Evolutionary conservation across 35 echinoderm and acorn worm genomes (phyloP).

Genomic region (Anneissia japonica): DNA sequence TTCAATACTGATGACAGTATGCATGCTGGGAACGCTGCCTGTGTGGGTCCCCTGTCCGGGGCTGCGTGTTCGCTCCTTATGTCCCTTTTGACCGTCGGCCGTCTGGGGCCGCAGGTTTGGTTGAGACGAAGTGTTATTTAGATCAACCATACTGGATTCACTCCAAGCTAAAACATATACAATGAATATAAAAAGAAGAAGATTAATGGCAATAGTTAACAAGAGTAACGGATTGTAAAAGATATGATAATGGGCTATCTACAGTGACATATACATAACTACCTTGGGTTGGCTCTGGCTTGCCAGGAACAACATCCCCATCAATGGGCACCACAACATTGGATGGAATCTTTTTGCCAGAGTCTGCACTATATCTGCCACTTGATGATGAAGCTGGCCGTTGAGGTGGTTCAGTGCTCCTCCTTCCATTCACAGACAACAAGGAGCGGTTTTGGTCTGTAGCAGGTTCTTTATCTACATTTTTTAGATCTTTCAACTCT

Average conservation of each 20-base stretch:
- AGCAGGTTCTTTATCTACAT: neutral
- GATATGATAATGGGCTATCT: no score
- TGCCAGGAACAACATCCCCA: neutral
- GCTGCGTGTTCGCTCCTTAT: constrained; percentile 23
- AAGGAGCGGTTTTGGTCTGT: neutral
- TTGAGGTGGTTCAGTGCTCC: neutral
- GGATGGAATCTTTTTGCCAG: neutral
- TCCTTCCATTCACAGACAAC: neutral
- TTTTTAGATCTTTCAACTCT: neutral
- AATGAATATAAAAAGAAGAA: neutral
- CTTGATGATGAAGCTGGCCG: neutral
- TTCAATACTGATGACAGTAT: constrained; percentile 79
- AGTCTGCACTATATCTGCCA: neutral
- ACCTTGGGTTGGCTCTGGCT: neutral
- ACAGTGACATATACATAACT: no score
- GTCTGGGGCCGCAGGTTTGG: constrained; percentile 10
- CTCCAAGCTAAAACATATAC: constrained; percentile 54
- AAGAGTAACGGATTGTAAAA: no score
- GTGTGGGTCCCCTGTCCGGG: constrained; percentile 50
- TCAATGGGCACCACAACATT: neutral
- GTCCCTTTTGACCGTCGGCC: neutral
- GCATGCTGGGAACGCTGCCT: constrained; percentile 63
- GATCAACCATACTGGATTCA: constrained; percentile 39
- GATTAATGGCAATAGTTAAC: neutral
- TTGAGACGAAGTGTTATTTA: neutral